Base-by-base conservation (phyloP, 2,888 invertebrate genomes). In the Halocaridina rubra region DNA sequence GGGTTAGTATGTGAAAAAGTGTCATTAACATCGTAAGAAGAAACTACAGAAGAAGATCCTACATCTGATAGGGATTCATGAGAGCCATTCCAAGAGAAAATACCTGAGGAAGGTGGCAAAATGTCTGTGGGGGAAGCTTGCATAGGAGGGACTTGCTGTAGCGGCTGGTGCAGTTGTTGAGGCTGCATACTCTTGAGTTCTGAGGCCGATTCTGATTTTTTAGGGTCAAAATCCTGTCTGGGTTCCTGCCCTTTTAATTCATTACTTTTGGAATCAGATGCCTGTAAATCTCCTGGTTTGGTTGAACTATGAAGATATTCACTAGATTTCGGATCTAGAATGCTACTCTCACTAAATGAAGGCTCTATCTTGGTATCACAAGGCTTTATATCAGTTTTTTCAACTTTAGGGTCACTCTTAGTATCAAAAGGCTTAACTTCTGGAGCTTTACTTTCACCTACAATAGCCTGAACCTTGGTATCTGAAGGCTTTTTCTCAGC, bases 71-170 rank as follows among this genome's bases (percentile, higher is more conserved):
- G 39, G 61, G 78, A 76, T 57, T 84, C 69, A 77, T 72, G 71
- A 77, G 82, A 84, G 29, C 61, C 77, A 84, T 72, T 33, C 77
- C 77, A 61, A 78, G 77, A 59, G 59, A 30, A 84, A 78, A 84
- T 84, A 84, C 82, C 82, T 84, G 82, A 69, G 32, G 69, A 77
- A 59, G 82, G 78, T 77, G 78, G 82, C 61, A 84, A 53, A 64
- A 61, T 72, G 71, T 84, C 82, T 72, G 78, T 27, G 22, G 82
- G 82, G 24, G 82, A 84, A 72, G 82, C 59, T 29, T 84, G 78
- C 46, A 72, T 84, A 33, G 72, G 61, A 69, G 82, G 78, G 30
- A 32, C 78, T 46, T 76, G 69, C 76, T 77, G 82, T 24, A 77
- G 76, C 46, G 67, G 77, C 69, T 71, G 76, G 32, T 76, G 81